Base-by-base conservation (phyloP, 2,113 vertebrate genomes). In the Blennius ocellaris region DNA sequence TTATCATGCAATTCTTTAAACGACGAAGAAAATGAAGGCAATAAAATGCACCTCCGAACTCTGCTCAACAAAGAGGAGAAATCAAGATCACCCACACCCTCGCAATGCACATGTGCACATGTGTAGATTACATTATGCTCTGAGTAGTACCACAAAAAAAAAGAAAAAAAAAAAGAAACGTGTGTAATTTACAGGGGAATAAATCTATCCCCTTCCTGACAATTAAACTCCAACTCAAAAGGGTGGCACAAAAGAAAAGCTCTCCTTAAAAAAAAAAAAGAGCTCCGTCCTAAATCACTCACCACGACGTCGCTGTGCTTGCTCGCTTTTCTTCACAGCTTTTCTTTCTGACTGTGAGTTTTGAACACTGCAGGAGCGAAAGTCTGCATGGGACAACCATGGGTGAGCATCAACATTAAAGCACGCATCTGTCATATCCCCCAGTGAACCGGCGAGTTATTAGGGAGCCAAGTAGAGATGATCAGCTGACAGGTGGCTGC, bases 131-230 rank as follows among this genome's bases (percentile, higher is more conserved):
- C 90, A 91, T 91, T 92, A 91, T 72, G 59, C 72, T 69, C 65
- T 8, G 21, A 48, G 74, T 83, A 65, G 81, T 87, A 76, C 84
- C 80, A 80, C 75, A 92, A 30, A 92, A 30, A 30, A 73, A 30
- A 30, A 92, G 21, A 30, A 30, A 30, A 30, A 60, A 92, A 87
- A 30, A 30, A 30, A 60, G 91, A 87, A 87, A 83, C 71, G 6
- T 30, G 81, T 70, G 84, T 87, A 85, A 89, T 91, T 92, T 92
- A 93, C 85, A 84, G 75, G 89, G 70, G 70, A 88, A 92, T 93
- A 92, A 91, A 92, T 91, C 80, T 83, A 80, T 84, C 83, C 84
- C 84, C 87, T 86, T 90, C 86, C 90, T 91, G 86, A 92, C 88
- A 88, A 85, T 87, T 84, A 92, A 91, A 89, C 72, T 84, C 60